Conservation (phyloP, 2,888 invertebrate genomes). For the Eupithecia centaureata region DNA sequence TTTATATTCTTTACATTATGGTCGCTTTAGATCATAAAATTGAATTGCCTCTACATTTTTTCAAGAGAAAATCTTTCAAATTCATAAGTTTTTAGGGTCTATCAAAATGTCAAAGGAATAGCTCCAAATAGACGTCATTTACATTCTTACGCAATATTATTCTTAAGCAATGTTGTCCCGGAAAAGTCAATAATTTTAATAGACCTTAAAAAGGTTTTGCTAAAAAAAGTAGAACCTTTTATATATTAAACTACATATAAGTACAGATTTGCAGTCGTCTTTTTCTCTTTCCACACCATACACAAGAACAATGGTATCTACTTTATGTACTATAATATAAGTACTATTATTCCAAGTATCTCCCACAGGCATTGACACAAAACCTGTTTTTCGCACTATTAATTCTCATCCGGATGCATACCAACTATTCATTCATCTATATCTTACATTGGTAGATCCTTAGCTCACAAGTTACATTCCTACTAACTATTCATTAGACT, state of each 20-base stretch:
- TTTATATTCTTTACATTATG: constrained; percentile 10
- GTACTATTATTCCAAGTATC: background rate
- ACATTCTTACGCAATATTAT: background rate
- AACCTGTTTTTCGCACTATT: constrained; percentile 25
- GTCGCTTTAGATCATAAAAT: constrained; percentile 9
- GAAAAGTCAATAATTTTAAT: too few species aligned
- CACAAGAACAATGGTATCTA: background rate
- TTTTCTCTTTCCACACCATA: background rate
- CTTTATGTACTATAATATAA: background rate
- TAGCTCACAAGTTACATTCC: background rate
- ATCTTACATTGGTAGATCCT: background rate
- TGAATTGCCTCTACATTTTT: constrained; percentile 1
- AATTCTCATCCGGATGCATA: background rate
- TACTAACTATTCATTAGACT: constrained; percentile 15
- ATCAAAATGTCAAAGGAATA: background rate
- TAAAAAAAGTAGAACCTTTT: too few species aligned
- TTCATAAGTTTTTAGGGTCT: background rate
- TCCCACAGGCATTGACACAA: constrained; percentile 8
- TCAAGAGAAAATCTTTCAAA: background rate
- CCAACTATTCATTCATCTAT: constrained; percentile 3
- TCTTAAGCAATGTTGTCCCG: too few species aligned
- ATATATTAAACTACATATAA: too few species aligned
- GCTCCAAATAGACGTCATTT: background rate
- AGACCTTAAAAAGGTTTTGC: too few species aligned
- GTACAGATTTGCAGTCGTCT: background rate